Base-by-base conservation (phyloP, 53 echinoderm and acorn worm genomes). In the Arbacia lixula region DNA sequence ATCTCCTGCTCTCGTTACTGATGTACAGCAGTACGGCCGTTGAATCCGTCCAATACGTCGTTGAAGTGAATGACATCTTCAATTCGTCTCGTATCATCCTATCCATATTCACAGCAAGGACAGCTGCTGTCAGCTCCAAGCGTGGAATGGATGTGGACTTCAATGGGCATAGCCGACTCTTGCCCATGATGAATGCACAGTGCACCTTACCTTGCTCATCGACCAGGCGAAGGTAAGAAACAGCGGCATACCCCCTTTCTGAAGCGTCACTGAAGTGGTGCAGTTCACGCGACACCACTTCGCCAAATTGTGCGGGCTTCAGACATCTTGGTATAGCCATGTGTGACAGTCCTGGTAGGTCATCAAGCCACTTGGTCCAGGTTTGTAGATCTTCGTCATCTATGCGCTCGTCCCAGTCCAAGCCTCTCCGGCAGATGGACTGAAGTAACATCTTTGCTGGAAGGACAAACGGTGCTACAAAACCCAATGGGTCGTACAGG, bases 251-350 rank as follows among this genome's bases (percentile, higher is more conserved):
- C 11, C 86, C 87, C 4, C 35, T 71, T 58, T 90, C 85, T 36
- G 86, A 86, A 3, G 91, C 91, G 63, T 91, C 91, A 39, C 83
- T 55, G 76, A 91, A 91, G 66, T 91, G 91, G 42, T 91, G 91
- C 8, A 91, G 46, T 53, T 91, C 81, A n/a, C 22, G 21, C 28
- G 66, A 36, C 30, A 36, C 86, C 26, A 39, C 61, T 21, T 76
- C 27, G 2, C 36, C 68, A 76, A 75, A 74, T 4, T 68, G 40
- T 0, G 30, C 55, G 12, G 90, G 86, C 16, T 81, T 90, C 14
- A 77, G 46, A 52, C 86, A 90, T 50, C 86, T 56, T 25, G n/a
- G 12, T 6, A 78, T 78, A 6, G 24, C 19, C 3, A 78, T 3
- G 60, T 52, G 35, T 2, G 65, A 35, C 29, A 83, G 34, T 8